phyloP scores from a whole-genome alignment of 2,797 vertebrate species.

The Manis pentadactyla region DNA sequence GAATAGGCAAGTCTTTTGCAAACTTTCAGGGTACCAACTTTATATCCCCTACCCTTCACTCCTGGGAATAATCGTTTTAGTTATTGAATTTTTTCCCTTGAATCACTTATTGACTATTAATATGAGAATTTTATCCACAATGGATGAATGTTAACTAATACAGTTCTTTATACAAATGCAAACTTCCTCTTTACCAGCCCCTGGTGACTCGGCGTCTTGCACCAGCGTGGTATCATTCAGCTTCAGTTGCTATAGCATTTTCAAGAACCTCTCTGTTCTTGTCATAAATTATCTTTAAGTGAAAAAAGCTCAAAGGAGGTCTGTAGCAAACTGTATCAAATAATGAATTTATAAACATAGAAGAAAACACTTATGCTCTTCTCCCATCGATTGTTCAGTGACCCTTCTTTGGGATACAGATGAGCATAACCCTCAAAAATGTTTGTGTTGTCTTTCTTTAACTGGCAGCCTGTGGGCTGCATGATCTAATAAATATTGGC shows the following conservation, averaged over 20 bases:
- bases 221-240: conserved; percentile 89
- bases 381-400: conserved; percentile 88
- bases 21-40: conserved; percentile 85
- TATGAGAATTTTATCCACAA: conserved; percentile 87
- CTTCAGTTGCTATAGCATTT: conserved; percentile 99
- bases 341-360: conserved; percentile 91
- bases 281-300: conserved; percentile 99
- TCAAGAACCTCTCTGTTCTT: conserved; percentile 98
- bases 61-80: conserved; percentile 86
- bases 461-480: conserved; percentile 89
- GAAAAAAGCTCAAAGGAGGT: conserved; percentile 95
- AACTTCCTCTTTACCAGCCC: conserved; percentile 89
- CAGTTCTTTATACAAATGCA: conserved; percentile 89
- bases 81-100: conserved; percentile 84
- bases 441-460: conserved; percentile 90
- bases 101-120: conserved; percentile 85
- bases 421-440: conserved; percentile 91
- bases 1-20: conserved; percentile 87
- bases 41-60: conserved; percentile 79
- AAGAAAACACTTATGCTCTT: conserved; percentile 92
- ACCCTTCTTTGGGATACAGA: conserved; percentile 90
- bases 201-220: conserved; percentile 87
- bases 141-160: conserved; percentile 87
- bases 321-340: conserved; percentile 91
- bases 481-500: conserved; percentile 97